Conservation (phyloP, 2,797 vertebrate species). For the Corythornis leucogaster region DNA sequence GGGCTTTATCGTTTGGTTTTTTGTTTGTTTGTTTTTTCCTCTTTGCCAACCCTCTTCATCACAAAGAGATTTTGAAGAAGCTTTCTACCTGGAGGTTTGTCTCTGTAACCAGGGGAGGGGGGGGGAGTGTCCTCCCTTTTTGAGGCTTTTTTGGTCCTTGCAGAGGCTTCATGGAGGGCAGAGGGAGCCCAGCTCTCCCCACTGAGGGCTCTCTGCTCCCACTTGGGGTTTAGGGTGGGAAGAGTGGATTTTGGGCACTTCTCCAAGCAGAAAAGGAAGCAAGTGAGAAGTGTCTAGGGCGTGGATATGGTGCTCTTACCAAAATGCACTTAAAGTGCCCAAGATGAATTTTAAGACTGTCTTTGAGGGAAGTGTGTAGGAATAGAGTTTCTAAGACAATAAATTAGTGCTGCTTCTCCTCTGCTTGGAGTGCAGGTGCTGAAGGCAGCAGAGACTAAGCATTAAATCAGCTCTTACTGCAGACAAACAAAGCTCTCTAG, state of each 20-base stretch:
- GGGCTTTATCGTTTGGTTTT: background rate
- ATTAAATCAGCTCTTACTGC: background rate
- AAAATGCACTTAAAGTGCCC: background rate
- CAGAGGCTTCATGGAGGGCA: background rate
- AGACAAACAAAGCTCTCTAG: background rate
- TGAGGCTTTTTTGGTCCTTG: background rate
- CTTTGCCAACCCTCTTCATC: background rate
- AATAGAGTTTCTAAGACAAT: background rate
- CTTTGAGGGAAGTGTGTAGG: background rate
- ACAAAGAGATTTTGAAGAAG: background rate
- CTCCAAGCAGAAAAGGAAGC: background rate
- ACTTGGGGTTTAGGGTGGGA: accelerated
- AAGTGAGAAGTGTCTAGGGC: background rate
- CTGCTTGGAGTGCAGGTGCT: background rate
- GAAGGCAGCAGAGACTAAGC: background rate
- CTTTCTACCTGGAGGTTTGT: background rate
- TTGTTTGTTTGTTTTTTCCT: background rate
- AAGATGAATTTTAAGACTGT: background rate
- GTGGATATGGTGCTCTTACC: accelerated
- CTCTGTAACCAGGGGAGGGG: background rate
- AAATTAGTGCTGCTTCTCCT: background rate
- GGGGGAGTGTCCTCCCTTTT: background rate
- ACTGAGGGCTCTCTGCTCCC: background rate
- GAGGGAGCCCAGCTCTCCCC: background rate
- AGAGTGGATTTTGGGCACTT: background rate